Evolutionary conservation across 2,888 invertebrate species (phyloP).

Genomic region (Andrena minutula): DNA sequence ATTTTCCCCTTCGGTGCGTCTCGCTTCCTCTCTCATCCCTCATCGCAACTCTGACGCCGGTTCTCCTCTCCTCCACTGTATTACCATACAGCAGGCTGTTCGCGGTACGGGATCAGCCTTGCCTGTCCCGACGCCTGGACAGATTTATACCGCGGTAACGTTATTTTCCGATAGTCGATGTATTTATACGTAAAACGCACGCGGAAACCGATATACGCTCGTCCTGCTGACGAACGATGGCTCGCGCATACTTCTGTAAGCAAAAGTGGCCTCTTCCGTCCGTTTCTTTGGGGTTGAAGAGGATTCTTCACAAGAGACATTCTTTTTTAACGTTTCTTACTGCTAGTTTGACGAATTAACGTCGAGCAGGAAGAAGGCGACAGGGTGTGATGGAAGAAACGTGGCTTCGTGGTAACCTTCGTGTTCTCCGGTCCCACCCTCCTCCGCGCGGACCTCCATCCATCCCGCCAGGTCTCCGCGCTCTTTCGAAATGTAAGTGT

Average conservation of each 20-base stretch:
- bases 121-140: neutral
- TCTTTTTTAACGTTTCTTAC: too few relatives aligned
- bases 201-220: conserved; percentile 41
- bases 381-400: neutral
- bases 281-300: neutral
- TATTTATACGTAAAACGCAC: conserved; percentile 39
- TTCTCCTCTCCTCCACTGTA: neutral
- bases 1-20: conserved; percentile 11
- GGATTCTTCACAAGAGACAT: neutral
- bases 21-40: conserved; percentile 34
- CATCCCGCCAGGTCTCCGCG: too few relatives aligned
- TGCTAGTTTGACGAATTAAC: too few relatives aligned
- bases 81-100: neutral
- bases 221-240: conserved; percentile 14
- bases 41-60: neutral
- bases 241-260: conserved; percentile 9
- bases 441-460: too few relatives aligned
- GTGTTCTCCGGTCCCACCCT: too few relatives aligned
- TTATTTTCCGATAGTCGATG: conserved; percentile 46
- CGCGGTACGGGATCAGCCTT: conserved; percentile 26
- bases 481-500: too few relatives aligned
- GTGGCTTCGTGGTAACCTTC: too few relatives aligned
- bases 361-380: too few relatives aligned
- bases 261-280: neutral
- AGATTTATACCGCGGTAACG: conserved; percentile 22